Evolutionary conservation across 2,797 vertebrate genomes (phyloP), one percentile per base, ranked within the genome.

Genomic region (Accipiter minullus): DNA sequence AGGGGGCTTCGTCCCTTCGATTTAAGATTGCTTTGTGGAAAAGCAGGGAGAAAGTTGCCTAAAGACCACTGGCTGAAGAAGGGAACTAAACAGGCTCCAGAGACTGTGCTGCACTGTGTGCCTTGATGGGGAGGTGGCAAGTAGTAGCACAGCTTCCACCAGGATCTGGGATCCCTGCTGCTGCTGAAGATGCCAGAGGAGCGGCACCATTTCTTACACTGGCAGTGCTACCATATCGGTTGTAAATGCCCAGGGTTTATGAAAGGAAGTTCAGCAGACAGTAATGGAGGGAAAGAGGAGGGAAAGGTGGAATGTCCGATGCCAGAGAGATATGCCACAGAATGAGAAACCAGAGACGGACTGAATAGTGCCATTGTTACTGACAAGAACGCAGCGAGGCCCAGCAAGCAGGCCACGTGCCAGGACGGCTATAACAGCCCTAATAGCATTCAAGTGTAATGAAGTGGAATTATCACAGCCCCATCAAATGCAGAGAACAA

Each of bases 391-490:
- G 4, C 59, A 53, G 45, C 1, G 9, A 63, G 60, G 60, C 67
- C 67, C 45, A 67, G 66, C n/a, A 76, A 58, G 50, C 66, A 64
- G 83, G 66, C 76, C 80, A 81, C 3, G 5, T 89, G 93, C 87
- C 95, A 95, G 79, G 76, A 67, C 34, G 68, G 92, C 77, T 50
- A 52, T 56, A 44, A 63, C 67, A 86, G 69, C 27, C 59, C 81
- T 19, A 20, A 6, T 1, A 85, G 86, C 75, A 87, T 62, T 75
- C 8, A 2, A 60, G 63, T 0, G 6, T 66, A 91, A 36, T 40
- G 71, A 89, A 62, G 48, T 55, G 55, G 47, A 94, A 93, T 60
- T 84, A 86, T n/a, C 92, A 75, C 68, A 82, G 73, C 63, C 72
- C 71, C 86, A 64, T 25, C 45, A 62, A 80, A 95, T 6, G 23